Evolutionary conservation across 2,797 vertebrate genomes (phyloP), one percentile per base, ranked within the genome.

Genomic region (Prunella strophiata): DNA sequence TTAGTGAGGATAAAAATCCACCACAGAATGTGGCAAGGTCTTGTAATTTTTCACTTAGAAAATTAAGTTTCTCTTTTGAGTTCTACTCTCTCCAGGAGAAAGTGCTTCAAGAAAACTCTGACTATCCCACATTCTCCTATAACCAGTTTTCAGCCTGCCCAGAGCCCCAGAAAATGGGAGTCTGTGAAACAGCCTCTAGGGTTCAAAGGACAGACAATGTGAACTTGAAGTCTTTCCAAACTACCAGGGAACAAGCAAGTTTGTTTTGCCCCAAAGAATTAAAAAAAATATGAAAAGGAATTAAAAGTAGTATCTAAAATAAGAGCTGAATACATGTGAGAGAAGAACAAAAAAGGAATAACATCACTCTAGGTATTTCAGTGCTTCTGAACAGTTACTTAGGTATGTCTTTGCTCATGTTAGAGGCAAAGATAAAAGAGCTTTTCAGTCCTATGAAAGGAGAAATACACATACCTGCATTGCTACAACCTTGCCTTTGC

Each of bases 391-490:
- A 32, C 8, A 77, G 51, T 40, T 79, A 65, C 34, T 75, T 54
- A 32, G 57, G 22, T 71, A 79, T 12, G 30, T 7, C 9, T 36
- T 67, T 85, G 30, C 45, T 71, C 7, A 2, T 42, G 34, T 57
- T 21, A 78, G 34, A 58, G 18, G 9, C 16, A 67, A 91, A 61
- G 43, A 48, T 7, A 27, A 23, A 57, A 86, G 13, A 70, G 38
- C 3, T 36, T 65, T 81, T 13, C 65, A 73, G 22, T 16, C 8
- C 40, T 30, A 1, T n/a, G 38, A 42, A 91, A 92, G 43, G 22
- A 65, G 15, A 42, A 76, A 70, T 3, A 66, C 63, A 78, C 95
- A 94, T 96, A 98, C 98, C 98, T 98, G 97, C 97, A 98, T 98
- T 36, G 94, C 95, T 90, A 98, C 96, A 63, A 97, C 96, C 86